Conservation (phyloP, 2,797 vertebrate genomes). For the Acanthis flammea region DNA sequence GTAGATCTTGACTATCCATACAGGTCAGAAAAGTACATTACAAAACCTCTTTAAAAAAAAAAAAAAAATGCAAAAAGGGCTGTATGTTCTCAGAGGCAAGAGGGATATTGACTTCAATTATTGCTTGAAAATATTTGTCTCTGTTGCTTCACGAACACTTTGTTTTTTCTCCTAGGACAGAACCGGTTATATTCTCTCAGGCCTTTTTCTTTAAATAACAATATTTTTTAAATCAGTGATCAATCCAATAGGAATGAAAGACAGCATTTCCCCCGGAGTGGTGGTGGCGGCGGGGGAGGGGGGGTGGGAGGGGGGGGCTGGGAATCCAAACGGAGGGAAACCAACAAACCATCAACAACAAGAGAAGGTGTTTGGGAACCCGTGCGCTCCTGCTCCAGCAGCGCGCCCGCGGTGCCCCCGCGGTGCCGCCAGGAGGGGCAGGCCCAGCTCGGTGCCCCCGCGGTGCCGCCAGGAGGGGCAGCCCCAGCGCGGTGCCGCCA, state of each 20-base stretch:
- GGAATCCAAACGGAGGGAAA: no score
- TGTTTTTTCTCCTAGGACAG: fast-evolving
- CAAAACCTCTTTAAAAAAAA: neutral
- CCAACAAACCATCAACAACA: neutral
- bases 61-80: no score
- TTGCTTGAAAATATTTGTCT: neutral
- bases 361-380: fast-evolving
- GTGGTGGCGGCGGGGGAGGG: no score
- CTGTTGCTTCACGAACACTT: fast-evolving
- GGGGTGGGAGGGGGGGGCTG: no score
- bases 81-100: neutral
- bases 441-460: neutral
- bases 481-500: no score
- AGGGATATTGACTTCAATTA: neutral
- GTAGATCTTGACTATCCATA: neutral
- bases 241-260: neutral
- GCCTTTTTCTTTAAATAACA: neutral
- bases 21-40: neutral
- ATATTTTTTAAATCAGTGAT: fast-evolving
- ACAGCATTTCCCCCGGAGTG: neutral
- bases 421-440: neutral
- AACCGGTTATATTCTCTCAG: neutral
- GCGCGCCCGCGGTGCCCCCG: neutral
- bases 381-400: fast-evolving
- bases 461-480: no score